Percentiles rank a stretch among this genome's conserved stretches.
Evolutionary conservation across 2,888 invertebrate genomes (phyloP).

Genomic region (Apamea sordens): DNA sequence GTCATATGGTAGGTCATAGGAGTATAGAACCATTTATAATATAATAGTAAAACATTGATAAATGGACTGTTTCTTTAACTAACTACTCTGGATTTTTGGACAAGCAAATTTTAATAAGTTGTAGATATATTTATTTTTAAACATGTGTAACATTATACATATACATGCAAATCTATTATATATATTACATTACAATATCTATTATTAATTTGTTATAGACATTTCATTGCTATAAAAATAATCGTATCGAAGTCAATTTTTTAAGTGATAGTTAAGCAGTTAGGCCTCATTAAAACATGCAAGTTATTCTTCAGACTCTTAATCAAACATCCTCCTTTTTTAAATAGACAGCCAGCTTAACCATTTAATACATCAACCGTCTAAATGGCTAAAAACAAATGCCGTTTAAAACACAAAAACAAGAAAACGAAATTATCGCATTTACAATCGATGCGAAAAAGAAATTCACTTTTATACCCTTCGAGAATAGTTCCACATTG

Average conservation of each 20-base stretch:
- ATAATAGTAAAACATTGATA: too few species aligned
- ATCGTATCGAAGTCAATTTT: not conserved
- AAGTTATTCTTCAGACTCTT: slow-evolving; percentile 9
- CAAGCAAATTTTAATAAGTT: not conserved
- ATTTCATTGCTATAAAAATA: not conserved
- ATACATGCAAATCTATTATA: too few species aligned
- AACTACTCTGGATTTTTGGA: not conserved
- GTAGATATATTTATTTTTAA: too few species aligned
- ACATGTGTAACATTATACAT: too few species aligned
- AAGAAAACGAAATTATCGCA: slow-evolving; percentile 49
- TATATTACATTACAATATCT: too few species aligned
- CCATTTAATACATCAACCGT: slow-evolving; percentile 46
- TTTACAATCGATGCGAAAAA: slow-evolving; percentile 56
- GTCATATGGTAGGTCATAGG: not conserved
- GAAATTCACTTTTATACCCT: slow-evolving; percentile 63
- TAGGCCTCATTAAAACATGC: not conserved
- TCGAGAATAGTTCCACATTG: slow-evolving; percentile 64
- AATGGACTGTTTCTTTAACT: too few species aligned
- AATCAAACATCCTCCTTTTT: slow-evolving; percentile 40
- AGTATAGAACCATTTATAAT: too few species aligned
- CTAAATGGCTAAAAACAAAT: slow-evolving; percentile 51
- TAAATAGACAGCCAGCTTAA: slow-evolving; percentile 20
- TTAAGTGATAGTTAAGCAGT: not conserved
- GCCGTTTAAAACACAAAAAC: slow-evolving; percentile 45
- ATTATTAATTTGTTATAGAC: not conserved